Evolutionary conservation across 2,888 invertebrate species (phyloP).

Genomic region (Drosophila flavopinicola): DNA sequence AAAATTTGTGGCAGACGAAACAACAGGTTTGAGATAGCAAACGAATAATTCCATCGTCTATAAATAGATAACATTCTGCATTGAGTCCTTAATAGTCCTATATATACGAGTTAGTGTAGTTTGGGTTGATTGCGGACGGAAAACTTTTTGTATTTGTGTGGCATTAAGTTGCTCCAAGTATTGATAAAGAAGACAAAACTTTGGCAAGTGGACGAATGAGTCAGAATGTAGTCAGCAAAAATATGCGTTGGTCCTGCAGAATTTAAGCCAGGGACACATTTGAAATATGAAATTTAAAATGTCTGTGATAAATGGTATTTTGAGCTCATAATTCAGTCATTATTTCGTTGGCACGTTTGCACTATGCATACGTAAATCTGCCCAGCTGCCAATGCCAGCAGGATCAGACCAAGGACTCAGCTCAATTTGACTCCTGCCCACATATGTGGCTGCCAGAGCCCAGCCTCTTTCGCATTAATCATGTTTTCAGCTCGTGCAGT

Average conservation of each 20-base stretch:
- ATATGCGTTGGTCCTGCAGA: not conserved
- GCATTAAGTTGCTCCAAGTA: conserved; percentile 3
- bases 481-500: conserved; percentile 29
- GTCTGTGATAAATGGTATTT: conserved; percentile 28
- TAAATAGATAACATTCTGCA: conserved; percentile 60
- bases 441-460: not conserved
- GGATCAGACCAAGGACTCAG: conserved; percentile 6
- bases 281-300: conserved; percentile 15
- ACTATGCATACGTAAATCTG: conserved; percentile 37
- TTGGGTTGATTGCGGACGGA: conserved; percentile 31
- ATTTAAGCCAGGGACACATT: conserved; percentile 17
- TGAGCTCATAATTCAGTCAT: conserved; percentile 57
- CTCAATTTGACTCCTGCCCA: conserved; percentile 9
- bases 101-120: conserved; percentile 2
- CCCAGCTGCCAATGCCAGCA: conserved; percentile 23
- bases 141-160: conserved; percentile 27
- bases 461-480: conserved; percentile 49
- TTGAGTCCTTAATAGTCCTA: not conserved
- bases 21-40: not conserved
- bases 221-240: conserved; percentile 8
- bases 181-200: conserved; percentile 25
- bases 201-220: not conserved
- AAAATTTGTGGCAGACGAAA: not conserved
- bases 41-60: conserved; percentile 30
- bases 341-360: conserved; percentile 57